Conservation (phyloP, 2,888 invertebrate species). For the Monochamus alternatus region DNA sequence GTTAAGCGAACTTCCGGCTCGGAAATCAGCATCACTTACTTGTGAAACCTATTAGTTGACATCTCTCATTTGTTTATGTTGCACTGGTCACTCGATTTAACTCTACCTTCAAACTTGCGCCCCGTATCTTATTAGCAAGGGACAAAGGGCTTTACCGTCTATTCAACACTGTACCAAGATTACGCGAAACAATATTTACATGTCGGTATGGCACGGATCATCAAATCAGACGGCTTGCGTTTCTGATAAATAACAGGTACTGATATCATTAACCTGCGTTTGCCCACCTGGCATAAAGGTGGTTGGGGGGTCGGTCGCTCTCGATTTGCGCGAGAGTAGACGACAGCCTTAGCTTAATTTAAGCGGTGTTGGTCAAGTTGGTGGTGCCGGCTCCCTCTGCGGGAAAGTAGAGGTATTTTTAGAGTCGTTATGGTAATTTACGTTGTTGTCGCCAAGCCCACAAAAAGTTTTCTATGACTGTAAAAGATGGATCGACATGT, state of each 20-base stretch:
- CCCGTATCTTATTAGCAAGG: slow-evolving; percentile 4
- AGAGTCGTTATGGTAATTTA: not conserved
- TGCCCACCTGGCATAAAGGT: slow-evolving; percentile 63
- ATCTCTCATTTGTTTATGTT: slow-evolving; percentile 66
- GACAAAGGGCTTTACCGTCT: not conserved
- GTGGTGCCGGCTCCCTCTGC: not conserved
- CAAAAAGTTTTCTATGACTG: not conserved
- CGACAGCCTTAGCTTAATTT: slow-evolving; percentile 19
- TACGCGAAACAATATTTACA: slow-evolving; percentile 35
- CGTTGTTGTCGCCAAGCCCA: not conserved
- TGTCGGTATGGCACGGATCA: slow-evolving; percentile 40
- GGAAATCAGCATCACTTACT: slow-evolving; percentile 72
- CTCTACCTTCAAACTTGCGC: slow-evolving; percentile 9
- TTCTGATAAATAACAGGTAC: slow-evolving; percentile 46
- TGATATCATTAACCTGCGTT: slow-evolving; percentile 59
- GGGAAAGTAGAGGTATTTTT: not conserved
- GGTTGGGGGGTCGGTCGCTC: slow-evolving; percentile 38
- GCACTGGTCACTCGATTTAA: slow-evolving; percentile 33
- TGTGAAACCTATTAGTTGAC: slow-evolving; percentile 78
- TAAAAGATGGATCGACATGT: too few relatives aligned
- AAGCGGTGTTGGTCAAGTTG: not conserved
- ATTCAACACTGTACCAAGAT: not conserved
- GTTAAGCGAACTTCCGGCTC: slow-evolving; percentile 11
- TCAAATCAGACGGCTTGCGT: slow-evolving; percentile 34
- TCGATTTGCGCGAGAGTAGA: slow-evolving; percentile 28